phyloP scores from a whole-genome alignment of 2,113 vertebrate genomes.

The Ageneiosus marmoratus region DNA sequence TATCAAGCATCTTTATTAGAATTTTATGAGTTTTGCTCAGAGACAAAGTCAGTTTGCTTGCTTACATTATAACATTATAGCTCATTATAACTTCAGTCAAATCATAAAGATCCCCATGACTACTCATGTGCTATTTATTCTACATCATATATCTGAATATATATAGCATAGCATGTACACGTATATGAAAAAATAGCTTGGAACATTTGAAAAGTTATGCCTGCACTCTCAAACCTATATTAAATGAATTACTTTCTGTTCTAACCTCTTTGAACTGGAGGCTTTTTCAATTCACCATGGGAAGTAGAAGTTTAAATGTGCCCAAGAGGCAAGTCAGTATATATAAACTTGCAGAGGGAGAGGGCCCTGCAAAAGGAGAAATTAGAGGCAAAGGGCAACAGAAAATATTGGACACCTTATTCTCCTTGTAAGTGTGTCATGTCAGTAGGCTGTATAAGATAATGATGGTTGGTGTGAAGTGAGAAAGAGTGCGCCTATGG shows the following conservation, averaged over 20 bases:
- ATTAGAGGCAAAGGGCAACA: slow-evolving; percentile 45
- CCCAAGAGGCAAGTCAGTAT: slow-evolving; percentile 37
- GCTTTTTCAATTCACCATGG: slow-evolving; percentile 41
- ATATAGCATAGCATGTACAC: background rate
- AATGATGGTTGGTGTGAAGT: slow-evolving; percentile 42
- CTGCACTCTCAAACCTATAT: slow-evolving; percentile 38
- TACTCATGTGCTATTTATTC: slow-evolving; percentile 15
- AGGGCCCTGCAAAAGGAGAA: slow-evolving; percentile 28
- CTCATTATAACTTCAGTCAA: background rate
- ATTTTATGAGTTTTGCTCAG: background rate
- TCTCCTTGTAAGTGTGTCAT: slow-evolving; percentile 49
- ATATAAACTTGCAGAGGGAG: slow-evolving; percentile 46
- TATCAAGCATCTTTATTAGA: background rate
- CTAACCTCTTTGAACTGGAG: slow-evolving; percentile 45
- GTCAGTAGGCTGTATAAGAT: slow-evolving; percentile 50
- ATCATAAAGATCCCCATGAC: slow-evolving; percentile 21
- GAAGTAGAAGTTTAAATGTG: slow-evolving; percentile 54
- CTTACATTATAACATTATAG: background rate
- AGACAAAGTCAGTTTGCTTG: slow-evolving; percentile 4
- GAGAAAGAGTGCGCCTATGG: slow-evolving; percentile 24
- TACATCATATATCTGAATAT: background rate
- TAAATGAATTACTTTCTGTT: slow-evolving; percentile 46
- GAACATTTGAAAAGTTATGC: slow-evolving; percentile 15
- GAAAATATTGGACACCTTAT: slow-evolving; percentile 48
- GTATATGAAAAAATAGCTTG: slow-evolving; percentile 21